Conservation (phyloP, 1,140 invertebrate species). For the Holcopasites calliopsidis region DNA sequence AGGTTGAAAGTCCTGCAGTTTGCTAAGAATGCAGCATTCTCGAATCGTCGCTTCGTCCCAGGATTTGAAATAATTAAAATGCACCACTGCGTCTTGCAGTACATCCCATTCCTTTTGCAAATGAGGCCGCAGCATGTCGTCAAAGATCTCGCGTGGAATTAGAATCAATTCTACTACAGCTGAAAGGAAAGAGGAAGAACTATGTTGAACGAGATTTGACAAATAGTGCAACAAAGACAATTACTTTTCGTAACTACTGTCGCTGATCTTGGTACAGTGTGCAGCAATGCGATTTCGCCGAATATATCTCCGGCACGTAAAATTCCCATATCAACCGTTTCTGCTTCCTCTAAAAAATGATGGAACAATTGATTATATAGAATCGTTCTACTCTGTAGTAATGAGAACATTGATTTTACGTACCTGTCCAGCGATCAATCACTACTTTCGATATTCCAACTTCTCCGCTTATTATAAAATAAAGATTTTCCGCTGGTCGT, state of each 20-base stretch:
- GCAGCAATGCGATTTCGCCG: conserved; percentile 83
- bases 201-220: too few species aligned
- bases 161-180: conserved; percentile 80
- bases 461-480: conserved; percentile 82
- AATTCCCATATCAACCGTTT: conserved; percentile 57
- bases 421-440: conserved; percentile 78
- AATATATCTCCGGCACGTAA: conserved; percentile 81
- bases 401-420: neutral
- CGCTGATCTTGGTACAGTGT: conserved; percentile 80
- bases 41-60: conserved; percentile 80
- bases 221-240: too few species aligned
- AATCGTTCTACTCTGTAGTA: neutral
- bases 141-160: conserved; percentile 81
- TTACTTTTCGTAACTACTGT: conserved; percentile 81
- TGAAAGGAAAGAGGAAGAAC: conserved; percentile 50
- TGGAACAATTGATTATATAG: neutral
- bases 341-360: conserved; percentile 53
- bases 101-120: conserved; percentile 83
- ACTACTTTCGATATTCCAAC: conserved; percentile 77
- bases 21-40: conserved; percentile 84
- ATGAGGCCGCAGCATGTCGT: conserved; percentile 80
- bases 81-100: conserved; percentile 80
- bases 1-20: conserved; percentile 80
- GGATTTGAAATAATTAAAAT: conserved; percentile 84
- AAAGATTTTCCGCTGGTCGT: conserved; percentile 80